Evolutionary conservation across 30 jellyfish, hydroid and myxozoan species (phyloP).

Genomic region (Mastigias papua): DNA sequence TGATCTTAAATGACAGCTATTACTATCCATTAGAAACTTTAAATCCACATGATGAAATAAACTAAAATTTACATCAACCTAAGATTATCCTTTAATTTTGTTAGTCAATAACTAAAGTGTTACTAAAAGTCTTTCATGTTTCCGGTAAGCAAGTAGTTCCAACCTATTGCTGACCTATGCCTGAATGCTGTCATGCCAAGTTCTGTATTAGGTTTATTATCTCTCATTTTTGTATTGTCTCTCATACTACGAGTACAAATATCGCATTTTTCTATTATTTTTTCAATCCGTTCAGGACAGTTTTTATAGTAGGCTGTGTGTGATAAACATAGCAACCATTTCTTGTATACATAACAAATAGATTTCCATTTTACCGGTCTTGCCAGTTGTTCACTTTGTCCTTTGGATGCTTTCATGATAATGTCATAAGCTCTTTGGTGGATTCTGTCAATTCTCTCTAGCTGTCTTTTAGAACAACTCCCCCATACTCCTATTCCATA

Average conservation of each 20-base stretch:
- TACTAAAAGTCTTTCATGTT: too few relatives aligned
- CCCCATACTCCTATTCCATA: slow-evolving; percentile 36
- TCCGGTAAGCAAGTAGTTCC: too few relatives aligned
- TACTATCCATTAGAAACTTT: too few relatives aligned
- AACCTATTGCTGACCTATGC: too few relatives aligned
- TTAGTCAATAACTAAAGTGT: too few relatives aligned
- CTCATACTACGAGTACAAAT: not conserved
- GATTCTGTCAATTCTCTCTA: slow-evolving; percentile 32
- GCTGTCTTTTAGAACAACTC: slow-evolving; percentile 31
- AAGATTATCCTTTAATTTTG: too few relatives aligned
- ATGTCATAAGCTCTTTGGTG: slow-evolving; percentile 24
- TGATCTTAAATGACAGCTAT: too few relatives aligned
- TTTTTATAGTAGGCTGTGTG: slow-evolving; percentile 15
- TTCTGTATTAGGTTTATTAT: not conserved
- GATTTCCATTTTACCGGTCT: slow-evolving; percentile 14
- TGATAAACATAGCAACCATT: slow-evolving; percentile 7
- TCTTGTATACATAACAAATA: not conserved
- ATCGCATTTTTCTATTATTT: slow-evolving; percentile 1
- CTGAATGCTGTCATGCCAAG: not conserved
- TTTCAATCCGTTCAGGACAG: slow-evolving; percentile 19
- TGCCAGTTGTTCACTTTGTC: slow-evolving; percentile 4
- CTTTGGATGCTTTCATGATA: slow-evolving; percentile 19
- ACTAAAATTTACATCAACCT: too few relatives aligned
- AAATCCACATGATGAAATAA: too few relatives aligned
- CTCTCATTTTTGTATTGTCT: too few relatives aligned